These are phyloP conservation scores for Artibeus jamaicensis DNA, from an alignment of 2,797 vertebrate species.

Conservation along the genomic window DNA sequence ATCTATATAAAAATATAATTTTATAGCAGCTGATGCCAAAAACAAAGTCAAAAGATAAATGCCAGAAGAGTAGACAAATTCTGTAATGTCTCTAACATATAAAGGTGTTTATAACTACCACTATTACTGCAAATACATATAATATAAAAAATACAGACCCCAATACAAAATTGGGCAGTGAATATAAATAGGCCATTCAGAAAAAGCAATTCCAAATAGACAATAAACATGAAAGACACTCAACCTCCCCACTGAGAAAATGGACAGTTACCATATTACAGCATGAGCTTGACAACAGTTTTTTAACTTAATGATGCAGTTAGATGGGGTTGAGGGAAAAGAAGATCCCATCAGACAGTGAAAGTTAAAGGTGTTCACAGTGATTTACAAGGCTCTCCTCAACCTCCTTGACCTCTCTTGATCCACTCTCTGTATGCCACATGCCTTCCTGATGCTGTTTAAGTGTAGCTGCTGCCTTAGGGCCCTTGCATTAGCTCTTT, in stretches of 20 bases:
- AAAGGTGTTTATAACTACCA: neutral
- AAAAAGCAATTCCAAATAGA: constrained; percentile 7
- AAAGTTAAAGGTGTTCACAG: neutral
- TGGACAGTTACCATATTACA: neutral
- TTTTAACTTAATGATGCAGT: neutral
- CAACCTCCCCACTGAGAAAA: neutral
- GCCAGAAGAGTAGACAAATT: neutral
- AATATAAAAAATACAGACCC: neutral
- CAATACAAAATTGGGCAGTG: neutral
- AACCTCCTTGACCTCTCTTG: neutral
- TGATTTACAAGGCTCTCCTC: neutral
- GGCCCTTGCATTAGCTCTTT: neutral
- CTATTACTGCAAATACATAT: neutral
- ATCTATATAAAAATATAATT: neutral
- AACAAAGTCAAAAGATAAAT: neutral
- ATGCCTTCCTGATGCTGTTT: neutral
- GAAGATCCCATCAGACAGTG: neutral
- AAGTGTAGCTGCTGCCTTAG: neutral
- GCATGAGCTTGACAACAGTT: neutral
- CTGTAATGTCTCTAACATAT: neutral
- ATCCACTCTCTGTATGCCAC: neutral
- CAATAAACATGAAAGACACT: neutral
- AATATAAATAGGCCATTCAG: neutral
- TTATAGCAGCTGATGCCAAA: neutral
- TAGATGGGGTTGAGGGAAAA: neutral